Percentiles rank a stretch among this genome's conserved stretches.
phyloP scores from a whole-genome alignment of 2,888 invertebrate species.

The Netelia fuscicornis region DNA sequence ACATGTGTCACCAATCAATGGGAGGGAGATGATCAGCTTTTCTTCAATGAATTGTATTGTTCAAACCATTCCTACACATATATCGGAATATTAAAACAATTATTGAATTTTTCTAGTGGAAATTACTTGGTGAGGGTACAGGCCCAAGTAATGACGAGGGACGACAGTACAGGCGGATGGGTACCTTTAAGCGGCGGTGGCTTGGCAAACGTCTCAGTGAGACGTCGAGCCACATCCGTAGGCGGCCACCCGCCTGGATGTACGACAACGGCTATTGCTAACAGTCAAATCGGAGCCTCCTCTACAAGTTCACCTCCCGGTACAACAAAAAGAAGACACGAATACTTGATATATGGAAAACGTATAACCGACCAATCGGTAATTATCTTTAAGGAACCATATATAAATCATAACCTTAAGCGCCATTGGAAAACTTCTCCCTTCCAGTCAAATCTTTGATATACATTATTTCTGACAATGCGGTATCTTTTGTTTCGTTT shows the following conservation, averaged over 20 bases:
- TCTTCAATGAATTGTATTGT: neutral
- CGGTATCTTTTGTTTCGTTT: constrained; percentile 45
- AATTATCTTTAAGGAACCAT: constrained; percentile 82
- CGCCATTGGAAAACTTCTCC: too few relatives aligned
- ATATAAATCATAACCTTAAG: neutral
- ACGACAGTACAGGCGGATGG: constrained; percentile 99
- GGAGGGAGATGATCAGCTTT: neutral
- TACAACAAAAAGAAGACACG: constrained; percentile 89
- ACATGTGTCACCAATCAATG: too few relatives aligned
- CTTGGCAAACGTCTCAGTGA: constrained; percentile 96
- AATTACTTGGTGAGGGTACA: constrained; percentile 97
- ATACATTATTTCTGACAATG: neutral
- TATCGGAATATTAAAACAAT: neutral
- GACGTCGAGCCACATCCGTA: constrained; percentile 88
- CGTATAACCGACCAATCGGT: constrained; percentile 97
- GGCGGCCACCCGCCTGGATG: constrained; percentile 78
- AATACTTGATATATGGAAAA: constrained; percentile 97
- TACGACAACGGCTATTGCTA: constrained; percentile 72
- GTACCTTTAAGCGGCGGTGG: constrained; percentile 97
- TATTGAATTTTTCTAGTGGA: constrained; percentile 88
- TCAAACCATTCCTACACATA: neutral
- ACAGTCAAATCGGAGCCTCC: constrained; percentile 78
- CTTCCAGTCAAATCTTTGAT: neutral
- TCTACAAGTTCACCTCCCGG: constrained; percentile 83
- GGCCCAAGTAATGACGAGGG: constrained; percentile 99